Conservation (phyloP, 2,113 vertebrate species). For the Alligator sinensis region DNA sequence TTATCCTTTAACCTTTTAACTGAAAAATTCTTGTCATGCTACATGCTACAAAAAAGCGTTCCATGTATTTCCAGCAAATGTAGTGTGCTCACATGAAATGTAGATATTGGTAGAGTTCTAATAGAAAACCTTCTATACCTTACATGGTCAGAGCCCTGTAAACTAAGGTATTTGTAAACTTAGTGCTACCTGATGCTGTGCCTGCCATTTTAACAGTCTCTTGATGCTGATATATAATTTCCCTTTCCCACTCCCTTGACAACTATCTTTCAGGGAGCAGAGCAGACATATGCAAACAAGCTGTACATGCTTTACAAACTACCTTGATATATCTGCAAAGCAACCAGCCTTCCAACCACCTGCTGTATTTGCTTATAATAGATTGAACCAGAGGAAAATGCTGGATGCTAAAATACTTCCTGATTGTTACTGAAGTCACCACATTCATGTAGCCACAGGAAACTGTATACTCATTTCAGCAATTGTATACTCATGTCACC, state of each 20-base stretch:
- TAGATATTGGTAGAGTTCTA: not conserved
- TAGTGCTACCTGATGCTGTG: not conserved
- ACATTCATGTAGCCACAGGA: not conserved
- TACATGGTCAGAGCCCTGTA: not conserved
- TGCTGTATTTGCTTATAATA: not conserved
- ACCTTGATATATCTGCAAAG: not conserved
- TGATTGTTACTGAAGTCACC: not conserved
- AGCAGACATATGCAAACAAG: not conserved
- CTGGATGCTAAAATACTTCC: not conserved
- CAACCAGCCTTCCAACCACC: not conserved
- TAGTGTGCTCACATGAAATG: rapidly evolving
- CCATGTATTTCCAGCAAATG: not conserved
- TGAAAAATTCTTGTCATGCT: not conserved
- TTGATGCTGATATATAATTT: not conserved
- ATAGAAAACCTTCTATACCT: not conserved
- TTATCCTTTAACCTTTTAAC: not conserved
- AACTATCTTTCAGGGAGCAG: not conserved
- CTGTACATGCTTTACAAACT: not conserved
- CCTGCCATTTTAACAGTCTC: not conserved
- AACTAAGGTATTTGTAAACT: not conserved
- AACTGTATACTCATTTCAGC: not conserved
- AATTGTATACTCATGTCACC: slow-evolving; percentile 35
- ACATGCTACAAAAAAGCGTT: not conserved
- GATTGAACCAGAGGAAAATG: not conserved
- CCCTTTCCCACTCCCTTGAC: not conserved